These are phyloP conservation scores for Phenganax stokvisi DNA, from an alignment of 92 coral and sea anemone genomes.

Conservation along the genomic window DNA sequence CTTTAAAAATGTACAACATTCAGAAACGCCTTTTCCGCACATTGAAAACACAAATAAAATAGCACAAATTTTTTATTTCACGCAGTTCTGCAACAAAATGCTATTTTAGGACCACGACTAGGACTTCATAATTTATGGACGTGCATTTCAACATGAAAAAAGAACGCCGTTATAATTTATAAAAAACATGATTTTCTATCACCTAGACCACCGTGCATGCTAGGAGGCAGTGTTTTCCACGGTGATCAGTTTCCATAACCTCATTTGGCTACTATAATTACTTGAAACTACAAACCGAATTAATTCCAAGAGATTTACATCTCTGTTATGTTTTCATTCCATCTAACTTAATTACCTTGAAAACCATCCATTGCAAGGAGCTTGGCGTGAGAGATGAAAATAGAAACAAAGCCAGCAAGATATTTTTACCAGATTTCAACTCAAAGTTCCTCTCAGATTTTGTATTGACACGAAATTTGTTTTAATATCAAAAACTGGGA, in stretches of 20 bases:
- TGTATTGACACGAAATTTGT: no score
- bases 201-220: neutral
- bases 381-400: conserved; percentile 4
- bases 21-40: no score
- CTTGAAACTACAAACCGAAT: neutral
- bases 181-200: neutral
- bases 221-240: neutral
- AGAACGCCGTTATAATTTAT: neutral
- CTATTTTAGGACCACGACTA: neutral
- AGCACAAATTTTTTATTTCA: no score
- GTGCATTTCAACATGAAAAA: neutral
- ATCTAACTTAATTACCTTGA: conserved; percentile 13
- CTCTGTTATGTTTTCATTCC: conserved; percentile 6
- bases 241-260: neutral
- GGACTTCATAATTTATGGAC: neutral
- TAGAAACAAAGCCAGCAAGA: neutral
- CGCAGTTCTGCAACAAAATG: neutral
- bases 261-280: neutral
- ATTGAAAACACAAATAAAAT: no score
- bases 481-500: no score
- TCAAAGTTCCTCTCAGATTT: no score
- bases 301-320: conserved; percentile 7
- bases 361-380: neutral
- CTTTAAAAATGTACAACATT: no score
- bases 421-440: neutral